Evolutionary conservation across 2,888 invertebrate genomes (phyloP).

Genomic region (Caenorhabditis sp.): DNA sequence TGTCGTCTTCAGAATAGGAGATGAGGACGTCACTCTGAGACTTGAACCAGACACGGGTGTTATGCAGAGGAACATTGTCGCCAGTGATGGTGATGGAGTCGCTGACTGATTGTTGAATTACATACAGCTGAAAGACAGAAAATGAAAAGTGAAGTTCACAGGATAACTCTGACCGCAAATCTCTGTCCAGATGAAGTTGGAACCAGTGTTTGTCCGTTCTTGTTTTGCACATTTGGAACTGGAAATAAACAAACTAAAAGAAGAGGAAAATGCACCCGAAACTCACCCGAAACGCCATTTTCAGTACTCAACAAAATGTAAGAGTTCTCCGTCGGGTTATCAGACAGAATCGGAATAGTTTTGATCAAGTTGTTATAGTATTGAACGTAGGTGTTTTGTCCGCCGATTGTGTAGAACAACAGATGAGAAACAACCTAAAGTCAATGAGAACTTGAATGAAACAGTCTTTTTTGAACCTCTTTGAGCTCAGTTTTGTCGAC

Average conservation of each 20-base stretch:
- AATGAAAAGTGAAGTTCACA: background rate
- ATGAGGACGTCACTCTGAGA: slow-evolving; percentile 41
- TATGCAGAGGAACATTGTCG: slow-evolving; percentile 35
- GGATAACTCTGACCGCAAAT: slow-evolving; percentile 9
- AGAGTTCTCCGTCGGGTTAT: slow-evolving; percentile 15
- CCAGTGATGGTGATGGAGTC: slow-evolving; percentile 25
- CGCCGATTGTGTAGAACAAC: slow-evolving; percentile 25
- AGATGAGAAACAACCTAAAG: slow-evolving; percentile 23
- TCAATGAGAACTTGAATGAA: too few species aligned
- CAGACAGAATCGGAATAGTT: slow-evolving; percentile 43
- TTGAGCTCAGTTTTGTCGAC: slow-evolving; percentile 49
- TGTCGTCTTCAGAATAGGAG: slow-evolving; percentile 43
- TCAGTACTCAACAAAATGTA: slow-evolving; percentile 40
- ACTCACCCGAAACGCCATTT: slow-evolving; percentile 24
- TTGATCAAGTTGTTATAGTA: slow-evolving; percentile 46
- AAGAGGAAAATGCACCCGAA: background rate
- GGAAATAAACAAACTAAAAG: background rate
- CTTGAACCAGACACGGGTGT: slow-evolving; percentile 50
- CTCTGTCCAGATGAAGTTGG: slow-evolving; percentile 19
- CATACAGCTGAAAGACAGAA: slow-evolving; percentile 25
- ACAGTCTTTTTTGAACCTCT: too few species aligned
- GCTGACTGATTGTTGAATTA: slow-evolving; percentile 10
- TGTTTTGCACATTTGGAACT: slow-evolving; percentile 38
- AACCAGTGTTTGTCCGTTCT: slow-evolving; percentile 20
- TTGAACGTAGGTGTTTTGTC: slow-evolving; percentile 47